phyloP scores from a whole-genome alignment of 1,140 invertebrate genomes.

The Hylaeus anthracinus region DNA sequence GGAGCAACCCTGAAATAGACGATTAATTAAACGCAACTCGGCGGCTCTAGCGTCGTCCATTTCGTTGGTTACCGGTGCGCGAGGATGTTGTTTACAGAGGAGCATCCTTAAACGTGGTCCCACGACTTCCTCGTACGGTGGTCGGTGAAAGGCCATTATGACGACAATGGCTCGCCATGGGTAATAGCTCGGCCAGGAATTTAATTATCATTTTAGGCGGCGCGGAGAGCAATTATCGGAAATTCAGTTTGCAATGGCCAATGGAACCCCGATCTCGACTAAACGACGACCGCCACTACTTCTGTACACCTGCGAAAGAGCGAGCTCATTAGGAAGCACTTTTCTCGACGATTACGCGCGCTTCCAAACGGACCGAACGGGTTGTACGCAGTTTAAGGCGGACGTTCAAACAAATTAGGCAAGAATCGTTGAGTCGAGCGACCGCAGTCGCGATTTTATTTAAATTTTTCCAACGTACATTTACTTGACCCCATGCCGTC shows the following conservation, averaged over 20 bases:
- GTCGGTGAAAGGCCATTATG: constrained; percentile 45
- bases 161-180: constrained; percentile 53
- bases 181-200: constrained; percentile 70
- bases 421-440: too few relatives aligned
- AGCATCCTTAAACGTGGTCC: constrained; percentile 43
- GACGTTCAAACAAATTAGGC: too few relatives aligned
- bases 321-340: constrained; percentile 49
- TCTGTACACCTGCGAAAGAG: constrained; percentile 35
- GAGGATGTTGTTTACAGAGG: constrained; percentile 22
- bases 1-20: too few relatives aligned
- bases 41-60: not conserved
- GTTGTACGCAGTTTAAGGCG: too few relatives aligned
- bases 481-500: too few relatives aligned
- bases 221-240: constrained; percentile 78
- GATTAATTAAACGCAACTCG: too few relatives aligned
- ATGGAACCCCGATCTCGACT: constrained; percentile 55
- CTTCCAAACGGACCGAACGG: not conserved
- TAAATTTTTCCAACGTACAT: too few relatives aligned
- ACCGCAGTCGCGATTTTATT: too few relatives aligned
- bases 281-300: constrained; percentile 32
- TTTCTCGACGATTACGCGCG: constrained; percentile 27
- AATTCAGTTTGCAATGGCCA: constrained; percentile 76
- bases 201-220: constrained; percentile 79
- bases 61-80: not conserved
- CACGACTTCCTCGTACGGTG: constrained; percentile 18